Evolutionary conservation across 2,888 invertebrate species (phyloP).

Genomic region (Girardia tigrina): DNA sequence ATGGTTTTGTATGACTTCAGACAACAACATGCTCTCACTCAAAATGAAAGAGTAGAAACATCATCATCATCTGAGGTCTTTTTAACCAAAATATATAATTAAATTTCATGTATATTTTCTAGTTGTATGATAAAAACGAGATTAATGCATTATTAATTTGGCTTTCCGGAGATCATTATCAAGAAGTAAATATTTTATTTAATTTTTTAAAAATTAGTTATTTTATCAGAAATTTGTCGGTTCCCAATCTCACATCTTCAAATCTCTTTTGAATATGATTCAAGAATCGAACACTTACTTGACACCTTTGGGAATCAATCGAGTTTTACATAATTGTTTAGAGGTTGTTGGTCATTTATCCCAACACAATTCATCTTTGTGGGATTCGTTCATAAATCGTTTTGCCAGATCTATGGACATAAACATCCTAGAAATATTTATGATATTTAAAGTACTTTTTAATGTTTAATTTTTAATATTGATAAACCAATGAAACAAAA

Average conservation of each 20-base stretch:
- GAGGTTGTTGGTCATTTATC: background rate
- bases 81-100: too few species aligned
- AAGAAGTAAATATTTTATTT: background rate
- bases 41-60: too few species aligned
- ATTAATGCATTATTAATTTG: background rate
- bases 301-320: background rate
- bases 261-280: background rate
- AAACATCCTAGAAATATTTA: background rate
- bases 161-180: background rate
- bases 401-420: background rate
- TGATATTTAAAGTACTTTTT: background rate
- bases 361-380: conserved; percentile 11
- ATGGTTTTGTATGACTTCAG: too few species aligned
- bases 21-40: too few species aligned
- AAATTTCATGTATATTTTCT: background rate
- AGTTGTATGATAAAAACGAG: background rate
- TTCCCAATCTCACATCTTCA: background rate
- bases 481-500: too few species aligned
- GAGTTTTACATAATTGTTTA: background rate
- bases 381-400: background rate
- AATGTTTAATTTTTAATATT: too few species aligned
- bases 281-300: background rate
- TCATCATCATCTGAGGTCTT: too few species aligned
- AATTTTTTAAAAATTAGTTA: background rate
- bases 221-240: background rate